These are phyloP conservation scores for Metopolophium dirhodum DNA, from an alignment of 1,140 invertebrate species.

Conservation along the genomic window DNA sequence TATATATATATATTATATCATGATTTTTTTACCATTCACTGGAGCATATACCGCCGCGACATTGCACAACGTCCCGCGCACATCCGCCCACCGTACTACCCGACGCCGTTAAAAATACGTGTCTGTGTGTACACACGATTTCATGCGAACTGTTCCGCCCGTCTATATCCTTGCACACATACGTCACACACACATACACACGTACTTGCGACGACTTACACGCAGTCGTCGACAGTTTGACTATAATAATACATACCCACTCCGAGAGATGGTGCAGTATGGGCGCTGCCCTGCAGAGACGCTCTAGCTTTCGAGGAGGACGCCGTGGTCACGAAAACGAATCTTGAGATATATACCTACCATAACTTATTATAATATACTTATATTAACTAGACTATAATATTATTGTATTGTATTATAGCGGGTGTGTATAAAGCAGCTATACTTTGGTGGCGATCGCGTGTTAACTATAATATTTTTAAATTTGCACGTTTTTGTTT, in stretches of 20 bases:
- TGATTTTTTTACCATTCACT: slow-evolving; percentile 37
- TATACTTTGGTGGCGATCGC: background rate
- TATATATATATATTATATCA: background rate
- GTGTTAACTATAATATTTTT: background rate
- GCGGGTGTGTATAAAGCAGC: background rate
- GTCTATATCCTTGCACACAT: background rate
- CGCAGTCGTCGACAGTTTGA: background rate
- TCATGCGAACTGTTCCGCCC: slow-evolving; percentile 17
- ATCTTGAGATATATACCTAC: background rate
- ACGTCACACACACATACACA: background rate
- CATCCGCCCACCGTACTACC: background rate
- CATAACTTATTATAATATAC: too few relatives aligned
- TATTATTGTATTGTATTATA: background rate
- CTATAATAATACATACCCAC: background rate
- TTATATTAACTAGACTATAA: too few relatives aligned
- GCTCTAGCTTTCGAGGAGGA: background rate
- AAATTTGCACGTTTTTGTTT: background rate
- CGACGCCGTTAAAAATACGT: background rate
- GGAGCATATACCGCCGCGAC: slow-evolving; percentile 20
- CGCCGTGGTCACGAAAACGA: background rate
- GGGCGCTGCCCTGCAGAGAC: background rate
- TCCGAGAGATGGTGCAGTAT: background rate
- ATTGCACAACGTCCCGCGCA: slow-evolving; percentile 1
- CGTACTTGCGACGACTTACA: background rate
- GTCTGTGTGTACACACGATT: background rate